Percentiles rank a stretch among this genome's conserved stretches.
These are phyloP conservation scores for Dasyurus viverrinus DNA, from an alignment of 2,113 vertebrate species.

Conservation along the genomic window DNA sequence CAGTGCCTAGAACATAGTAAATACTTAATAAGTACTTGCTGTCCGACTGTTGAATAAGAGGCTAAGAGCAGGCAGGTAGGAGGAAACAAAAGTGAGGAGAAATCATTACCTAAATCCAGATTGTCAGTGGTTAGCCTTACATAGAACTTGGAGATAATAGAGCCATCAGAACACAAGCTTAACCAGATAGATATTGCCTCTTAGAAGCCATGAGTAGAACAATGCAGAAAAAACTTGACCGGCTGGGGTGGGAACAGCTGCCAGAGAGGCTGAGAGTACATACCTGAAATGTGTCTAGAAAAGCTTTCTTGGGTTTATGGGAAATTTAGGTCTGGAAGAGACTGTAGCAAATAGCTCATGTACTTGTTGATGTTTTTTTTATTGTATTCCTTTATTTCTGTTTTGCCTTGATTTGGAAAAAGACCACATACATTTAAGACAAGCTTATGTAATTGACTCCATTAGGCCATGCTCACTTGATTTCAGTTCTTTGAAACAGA, in stretches of 20 bases:
- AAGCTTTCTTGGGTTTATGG: neutral
- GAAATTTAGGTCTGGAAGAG: neutral
- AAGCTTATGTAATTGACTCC: neutral
- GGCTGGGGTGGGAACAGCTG: neutral
- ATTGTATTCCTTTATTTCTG: neutral
- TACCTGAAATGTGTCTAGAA: neutral
- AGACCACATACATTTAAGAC: neutral
- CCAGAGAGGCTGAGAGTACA: neutral
- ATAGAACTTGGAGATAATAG: neutral
- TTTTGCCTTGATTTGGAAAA: neutral
- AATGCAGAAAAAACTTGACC: neutral
- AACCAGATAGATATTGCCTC: neutral
- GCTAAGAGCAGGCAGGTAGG: neutral
- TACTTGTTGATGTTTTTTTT: neutral
- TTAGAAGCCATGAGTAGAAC: neutral
- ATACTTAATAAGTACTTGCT: neutral
- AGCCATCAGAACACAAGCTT: neutral
- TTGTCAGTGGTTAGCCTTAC: neutral
- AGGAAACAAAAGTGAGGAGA: neutral
- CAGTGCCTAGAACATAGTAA: neutral
- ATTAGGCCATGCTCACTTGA: neutral
- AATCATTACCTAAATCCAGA: neutral
- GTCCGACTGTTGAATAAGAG: neutral
- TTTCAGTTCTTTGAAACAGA: neutral
- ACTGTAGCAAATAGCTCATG: neutral